Percentiles rank a stretch among this genome's conserved stretches.
These are phyloP conservation scores for Saccostrea echinata DNA, from an alignment of 1,140 invertebrate species.

Conservation along the genomic window DNA sequence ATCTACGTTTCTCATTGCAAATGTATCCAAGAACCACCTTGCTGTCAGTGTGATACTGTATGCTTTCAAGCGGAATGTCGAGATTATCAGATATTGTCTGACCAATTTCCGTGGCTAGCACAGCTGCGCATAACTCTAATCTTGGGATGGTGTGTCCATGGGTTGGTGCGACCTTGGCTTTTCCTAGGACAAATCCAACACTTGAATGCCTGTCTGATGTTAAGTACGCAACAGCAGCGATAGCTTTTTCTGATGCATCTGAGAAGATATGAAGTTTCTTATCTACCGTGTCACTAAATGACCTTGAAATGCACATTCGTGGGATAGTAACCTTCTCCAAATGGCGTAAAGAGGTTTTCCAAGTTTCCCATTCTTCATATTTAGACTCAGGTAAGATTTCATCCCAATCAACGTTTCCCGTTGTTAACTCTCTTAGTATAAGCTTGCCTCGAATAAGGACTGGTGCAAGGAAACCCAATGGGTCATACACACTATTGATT, in stretches of 20 bases:
- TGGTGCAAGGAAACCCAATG: conserved; percentile 57
- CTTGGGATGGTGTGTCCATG: conserved; percentile 45
- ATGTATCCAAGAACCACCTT: conserved; percentile 54
- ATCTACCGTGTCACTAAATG: conserved; percentile 76
- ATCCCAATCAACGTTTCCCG: conserved; percentile 51
- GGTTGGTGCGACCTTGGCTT: conserved; percentile 36
- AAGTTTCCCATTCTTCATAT: conserved; percentile 46
- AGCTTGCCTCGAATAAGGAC: conserved; percentile 54
- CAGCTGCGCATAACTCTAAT: conserved; percentile 52
- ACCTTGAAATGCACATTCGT: conserved; percentile 35
- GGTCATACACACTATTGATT: conserved; percentile 50
- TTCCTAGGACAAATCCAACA: conserved; percentile 40
- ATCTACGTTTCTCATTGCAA: conserved; percentile 45
- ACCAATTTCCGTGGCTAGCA: conserved; percentile 41
- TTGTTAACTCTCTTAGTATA: conserved; percentile 47
- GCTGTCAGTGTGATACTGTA: conserved; percentile 51
- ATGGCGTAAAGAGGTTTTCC: conserved; percentile 35
- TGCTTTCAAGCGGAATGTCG: neutral
- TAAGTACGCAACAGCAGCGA: conserved; percentile 49
- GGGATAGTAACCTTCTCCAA: conserved; percentile 42
- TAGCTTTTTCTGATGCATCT: conserved; percentile 56
- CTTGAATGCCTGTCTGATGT: neutral
- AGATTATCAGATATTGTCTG: conserved; percentile 38
- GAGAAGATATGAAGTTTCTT: conserved; percentile 55
- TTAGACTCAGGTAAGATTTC: conserved; percentile 46